Evolutionary conservation across 2,797 vertebrate species (phyloP), one percentile per base, ranked within the genome.

Genomic region (Pseudochaenichthys georgianus): DNA sequence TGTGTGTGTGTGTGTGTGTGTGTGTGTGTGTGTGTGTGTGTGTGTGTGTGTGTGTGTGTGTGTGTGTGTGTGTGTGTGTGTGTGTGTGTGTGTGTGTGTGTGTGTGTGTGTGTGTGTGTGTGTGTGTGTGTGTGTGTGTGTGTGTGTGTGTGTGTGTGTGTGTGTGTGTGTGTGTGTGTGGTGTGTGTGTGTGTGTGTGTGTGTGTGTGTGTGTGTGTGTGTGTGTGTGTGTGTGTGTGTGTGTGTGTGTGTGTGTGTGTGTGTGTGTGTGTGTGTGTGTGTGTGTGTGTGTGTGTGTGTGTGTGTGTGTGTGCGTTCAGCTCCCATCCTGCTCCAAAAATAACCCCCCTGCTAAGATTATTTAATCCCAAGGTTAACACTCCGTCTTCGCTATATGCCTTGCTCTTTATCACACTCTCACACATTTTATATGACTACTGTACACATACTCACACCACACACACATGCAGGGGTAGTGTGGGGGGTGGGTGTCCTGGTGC

Each of bases 271-370:
- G 54, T 70, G 68, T 66, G 67, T 57, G 70, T 78, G 81, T 74
- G 28, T 28, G 58, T 70, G 68, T 66, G 67, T 57, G 70, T 78
- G 81, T 50, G 54, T 23, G 2, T 23, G 23, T 23, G 23, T 87
- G 70, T 60, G 60, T 81, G 65, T 31, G 55, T 80, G 83, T 84
- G 61, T 71, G 69, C 3, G 42, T 84, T 83, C 64, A 61, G 77
- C 87, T 89, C 59, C 62, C 71, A 85, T 83, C 78, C 90, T 83
- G 81, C 73, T 89, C 92, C 87, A 81, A 89, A 94, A 94, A 94
- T 94, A 94, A 89, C 93, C 89, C 88, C 88, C 84, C 77, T 65
- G 80, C 90, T 92, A 92, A 92, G 83, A 86, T 87, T 91, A 89
- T 93, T 89, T 94, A 93, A 95, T 92, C 91, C 88, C 74, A 75